Percentiles rank a stretch among this genome's conserved stretches.
Conservation (phyloP, 1,140 invertebrate species). For the Ectropis grisescens region DNA sequence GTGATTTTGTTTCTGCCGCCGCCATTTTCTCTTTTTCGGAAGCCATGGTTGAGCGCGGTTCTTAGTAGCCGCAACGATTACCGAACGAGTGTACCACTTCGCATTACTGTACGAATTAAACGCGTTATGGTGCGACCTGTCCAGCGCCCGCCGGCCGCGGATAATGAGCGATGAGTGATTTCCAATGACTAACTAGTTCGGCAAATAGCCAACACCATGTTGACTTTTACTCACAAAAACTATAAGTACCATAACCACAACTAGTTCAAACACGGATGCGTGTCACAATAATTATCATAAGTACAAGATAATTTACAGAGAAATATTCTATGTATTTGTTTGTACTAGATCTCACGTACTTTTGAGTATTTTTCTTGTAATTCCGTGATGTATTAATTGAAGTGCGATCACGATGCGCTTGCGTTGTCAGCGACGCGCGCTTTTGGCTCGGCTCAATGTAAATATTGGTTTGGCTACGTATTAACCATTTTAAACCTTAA, state of each 20-base stretch:
- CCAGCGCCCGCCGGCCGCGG: not conserved
- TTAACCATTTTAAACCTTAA: too few relatives aligned
- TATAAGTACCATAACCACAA: slow-evolving; percentile 3
- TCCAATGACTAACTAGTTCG: slow-evolving; percentile 38
- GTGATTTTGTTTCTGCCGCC: slow-evolving; percentile 48
- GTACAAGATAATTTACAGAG: slow-evolving; percentile 10
- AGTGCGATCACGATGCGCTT: slow-evolving; percentile 10
- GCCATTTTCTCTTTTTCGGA: slow-evolving; percentile 63
- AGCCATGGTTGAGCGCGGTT: slow-evolving; percentile 39
- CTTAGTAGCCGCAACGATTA: slow-evolving; percentile 24
- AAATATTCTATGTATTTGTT: slow-evolving; percentile 6
- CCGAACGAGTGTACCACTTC: slow-evolving; percentile 21
- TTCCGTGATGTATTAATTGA: slow-evolving; percentile 19
- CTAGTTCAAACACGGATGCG: slow-evolving; percentile 16
- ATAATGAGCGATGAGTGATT: slow-evolving; percentile 44
- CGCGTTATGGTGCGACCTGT: too few relatives aligned
- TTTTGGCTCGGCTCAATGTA: slow-evolving; percentile 8
- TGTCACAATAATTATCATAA: slow-evolving; percentile 1
- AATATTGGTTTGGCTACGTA: not conserved
- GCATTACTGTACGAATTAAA: slow-evolving; percentile 31
- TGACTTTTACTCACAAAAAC: slow-evolving; percentile 32
- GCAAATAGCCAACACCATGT: slow-evolving; percentile 41
- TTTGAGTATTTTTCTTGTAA: slow-evolving; percentile 14
- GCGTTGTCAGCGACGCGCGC: too few relatives aligned
- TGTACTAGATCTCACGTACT: slow-evolving; percentile 5